Base-by-base conservation (phyloP, 2,113 vertebrate genomes). In the Pterophyllum scalare region DNA sequence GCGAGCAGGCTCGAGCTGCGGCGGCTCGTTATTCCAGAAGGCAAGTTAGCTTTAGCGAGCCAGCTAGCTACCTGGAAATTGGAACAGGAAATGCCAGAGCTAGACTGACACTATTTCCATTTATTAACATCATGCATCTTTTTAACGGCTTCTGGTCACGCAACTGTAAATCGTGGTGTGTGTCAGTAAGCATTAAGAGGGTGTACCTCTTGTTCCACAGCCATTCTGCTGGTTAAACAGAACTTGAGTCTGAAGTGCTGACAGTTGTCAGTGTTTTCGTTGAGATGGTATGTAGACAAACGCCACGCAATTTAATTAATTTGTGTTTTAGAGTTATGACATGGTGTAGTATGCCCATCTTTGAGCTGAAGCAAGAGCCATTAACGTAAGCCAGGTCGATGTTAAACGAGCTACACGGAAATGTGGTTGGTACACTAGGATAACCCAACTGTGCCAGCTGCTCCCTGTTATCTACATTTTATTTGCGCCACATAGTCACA, bases 21-120 rank as follows among this genome's bases (percentile, higher is more conserved):
- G 79, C 82, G 15, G 61, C 58, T 40, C 74, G 20, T 59, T 59
- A 52, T 89, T 86, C 77, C 85, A n/a, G 83, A 7, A 74, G 70
- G 52, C 26, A 17, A 22, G 82, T 38, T 92, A 94, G 88, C 92
- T 46, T 90, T 81, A 92, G 89, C 89, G 9, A 6, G 79, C 57
- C 40, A 81, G 89, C 86, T 89, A 87, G 40, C 81, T 70, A n/a
- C 12, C 40, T 62, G 75, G 72, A 74, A 88, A 59, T 65, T 80
- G 79, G 82, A 90, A 62, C 92, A 92, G 92, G 89, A 93, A 94
- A 93, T 87, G 3, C 84, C 89, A 59, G 15, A 65, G 46, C 19
- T 57, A 33, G 62, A 11, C 67, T 54, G 22, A 13, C 58, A 17
- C 79, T 3, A 6, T 81, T 61, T 40, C 17, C n/a, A n/a, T 24